Base-by-base conservation (phyloP, 2,113 vertebrate genomes). In the Sialia sialis region DNA sequence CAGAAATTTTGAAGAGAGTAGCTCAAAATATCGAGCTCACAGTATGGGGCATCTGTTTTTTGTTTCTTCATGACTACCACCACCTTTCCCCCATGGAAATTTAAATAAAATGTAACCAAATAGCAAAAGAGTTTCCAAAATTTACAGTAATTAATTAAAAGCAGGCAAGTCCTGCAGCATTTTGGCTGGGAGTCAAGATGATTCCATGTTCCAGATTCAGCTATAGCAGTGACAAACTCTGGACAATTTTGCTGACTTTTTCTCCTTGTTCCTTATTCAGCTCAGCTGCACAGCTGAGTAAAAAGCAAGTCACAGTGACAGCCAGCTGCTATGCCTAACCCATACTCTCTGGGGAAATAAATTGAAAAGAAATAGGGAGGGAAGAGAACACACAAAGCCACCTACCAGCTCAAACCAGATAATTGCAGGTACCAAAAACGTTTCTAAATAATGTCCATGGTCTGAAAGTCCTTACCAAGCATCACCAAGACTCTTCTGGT, bases 301-400 rank as follows among this genome's bases (percentile, higher is more conserved):
- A 93, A 96, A 96, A 83, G 34, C 78, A 79, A 96, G 87, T 62
- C 82, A 90, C 81, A 91, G 49, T 94, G 84, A 95, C 95, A 95
- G 66, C 62, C 77, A 95, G 96, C 85, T 93, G 90, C 78, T 80
- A 26, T 83, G 58, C 77, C 75, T 91, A 90, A 62, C 70, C 38
- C 18, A 30, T 69, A 43, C 26, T 80, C 78, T 93, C 82, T n/a
- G 49, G 70, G 49, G 82, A 94, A 96, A 93, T 82, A 95, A 94
- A 95, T 85, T 93, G 92, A 73, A 93, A 90, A 87, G 39, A 27
- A 95, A 82, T 72, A 70, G 11, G 23, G 51, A 83, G n/a, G 21
- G 41, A 90, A 90, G 34, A 85, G 63, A 93, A 74, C 46, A 83
- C 72, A 27, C 21, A 48, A 82, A 91, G 66, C 16, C n/a, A 85